A percentile compares a stretch with the other conserved stretches of the same genome.
Conservation (phyloP, 92 coral and sea anemone species). For the Micromussa lordhowensis region DNA sequence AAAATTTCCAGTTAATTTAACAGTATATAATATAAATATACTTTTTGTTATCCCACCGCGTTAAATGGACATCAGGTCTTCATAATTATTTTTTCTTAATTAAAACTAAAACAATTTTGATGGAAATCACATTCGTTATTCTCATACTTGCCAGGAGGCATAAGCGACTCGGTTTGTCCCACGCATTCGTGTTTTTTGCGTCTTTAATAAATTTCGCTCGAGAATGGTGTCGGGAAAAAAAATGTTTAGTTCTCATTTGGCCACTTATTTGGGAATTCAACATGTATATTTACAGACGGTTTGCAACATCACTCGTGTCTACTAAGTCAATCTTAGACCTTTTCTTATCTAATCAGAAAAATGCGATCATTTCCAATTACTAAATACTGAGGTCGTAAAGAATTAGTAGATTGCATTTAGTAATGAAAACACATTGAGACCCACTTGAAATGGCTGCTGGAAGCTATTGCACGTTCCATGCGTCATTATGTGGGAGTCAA, state of each 20-base stretch:
- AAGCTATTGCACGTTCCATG: background rate
- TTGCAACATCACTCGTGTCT: background rate
- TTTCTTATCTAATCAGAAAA: background rate
- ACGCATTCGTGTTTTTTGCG: background rate
- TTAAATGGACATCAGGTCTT: background rate
- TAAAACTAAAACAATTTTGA: background rate
- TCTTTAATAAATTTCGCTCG: background rate
- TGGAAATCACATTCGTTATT: background rate
- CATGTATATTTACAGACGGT: background rate
- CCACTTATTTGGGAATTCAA: background rate
- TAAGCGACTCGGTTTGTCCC: background rate
- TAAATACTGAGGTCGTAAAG: background rate
- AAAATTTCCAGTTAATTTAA: background rate
- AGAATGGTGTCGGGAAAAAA: background rate
- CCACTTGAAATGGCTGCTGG: too few species aligned
- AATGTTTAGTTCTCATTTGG: background rate
- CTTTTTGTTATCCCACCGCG: background rate
- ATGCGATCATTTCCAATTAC: background rate
- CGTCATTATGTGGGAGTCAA: background rate
- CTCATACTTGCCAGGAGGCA: background rate
- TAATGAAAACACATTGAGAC: too few species aligned
- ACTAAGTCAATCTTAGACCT: background rate
- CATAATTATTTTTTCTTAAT: background rate
- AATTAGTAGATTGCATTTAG: background rate
- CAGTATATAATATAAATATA: background rate